A percentile compares a stretch with the other conserved stretches of the same genome.
These are phyloP conservation scores for Dryobates pubescens DNA, from an alignment of 2,797 vertebrate species.

Conservation along the genomic window DNA sequence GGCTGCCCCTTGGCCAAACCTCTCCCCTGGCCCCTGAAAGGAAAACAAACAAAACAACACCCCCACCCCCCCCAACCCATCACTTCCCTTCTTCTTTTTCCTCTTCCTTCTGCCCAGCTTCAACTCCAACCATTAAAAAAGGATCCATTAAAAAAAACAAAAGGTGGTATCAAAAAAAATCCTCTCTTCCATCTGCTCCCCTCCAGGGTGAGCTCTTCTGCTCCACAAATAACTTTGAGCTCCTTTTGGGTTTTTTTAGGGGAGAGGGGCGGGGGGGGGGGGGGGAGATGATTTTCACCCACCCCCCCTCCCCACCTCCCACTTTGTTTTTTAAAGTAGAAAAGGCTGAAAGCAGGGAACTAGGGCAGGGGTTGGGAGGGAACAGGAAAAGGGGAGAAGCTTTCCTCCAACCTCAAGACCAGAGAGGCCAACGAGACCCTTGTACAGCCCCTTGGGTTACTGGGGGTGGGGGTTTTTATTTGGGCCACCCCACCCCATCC, in stretches of 20 bases:
- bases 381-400: no score
- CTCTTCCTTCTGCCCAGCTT: background rate
- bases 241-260: background rate
- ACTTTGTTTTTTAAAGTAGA: conserved; percentile 26
- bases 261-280: no score
- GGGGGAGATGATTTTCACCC: background rate
- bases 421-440: conserved; percentile 40
- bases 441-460: background rate
- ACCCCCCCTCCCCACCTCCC: no score
- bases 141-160: conserved; percentile 68
- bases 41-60: no score
- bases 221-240: conserved; percentile 70
- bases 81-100: background rate
- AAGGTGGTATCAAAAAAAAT: conserved; percentile 73
- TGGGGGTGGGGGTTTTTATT: no score
- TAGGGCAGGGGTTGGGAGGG: background rate
- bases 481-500: no score
- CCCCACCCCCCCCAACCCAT: no score
- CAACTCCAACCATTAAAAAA: conserved; percentile 67
- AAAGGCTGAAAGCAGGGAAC: conserved; percentile 27
- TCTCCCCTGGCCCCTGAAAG: no score
- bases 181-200: conserved; percentile 72
- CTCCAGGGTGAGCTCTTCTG: conserved; percentile 64
- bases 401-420: conserved; percentile 9
- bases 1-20: background rate